Evolutionary conservation across 2,888 invertebrate species (phyloP), one percentile per base, ranked within the genome.

Genomic region (Agrotis exclamationis): DNA sequence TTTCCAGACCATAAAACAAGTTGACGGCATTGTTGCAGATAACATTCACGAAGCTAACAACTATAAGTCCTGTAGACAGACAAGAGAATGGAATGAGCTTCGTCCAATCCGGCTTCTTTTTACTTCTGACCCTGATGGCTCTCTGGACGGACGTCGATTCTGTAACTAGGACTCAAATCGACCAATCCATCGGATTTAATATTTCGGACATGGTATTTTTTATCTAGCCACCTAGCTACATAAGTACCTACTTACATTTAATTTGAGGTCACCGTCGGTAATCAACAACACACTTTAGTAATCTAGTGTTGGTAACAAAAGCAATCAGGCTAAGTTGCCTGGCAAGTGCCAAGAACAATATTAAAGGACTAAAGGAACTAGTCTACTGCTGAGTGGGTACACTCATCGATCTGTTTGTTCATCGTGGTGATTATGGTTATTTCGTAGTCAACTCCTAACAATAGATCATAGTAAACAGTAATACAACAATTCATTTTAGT

Each of bases 61-160:
- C 87, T 7, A 88, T 91, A 74, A 90, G 92, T 74, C 90, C 93
- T 11, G 58, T 57, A n/a, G 86, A 90, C 5, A 88, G 93, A 0
- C 85, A 86, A 54, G 93, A 92, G 72, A 96, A 94, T 75, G 95
- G 94, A 18, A 94, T 96, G 67, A 96, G 94, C 82, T 96, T 95
- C 80, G 92, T 93, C 0, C 93, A 95, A 68, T 95, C 96, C 2
- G 93, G 93, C 1, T 83, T 96, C 47, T 93, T 94, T 77, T 85
- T 96, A 51, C 89, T 93, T 51, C 78, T 96, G 71, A 81, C 91
- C 2, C 86, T 96, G 6, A 83, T 93, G 78, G 89, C 92, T 14
- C 72, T 96, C 2, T 92, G 94, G 20, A 87, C 90, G 13, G 93
- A 92, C 75, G 89, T 93, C 9, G 94, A 96, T 75, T 84, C 89